Percentiles rank a stretch among this genome's conserved stretches.
These are phyloP conservation scores for Beris morrisii DNA, from an alignment of 2,888 invertebrate genomes.

Conservation along the genomic window DNA sequence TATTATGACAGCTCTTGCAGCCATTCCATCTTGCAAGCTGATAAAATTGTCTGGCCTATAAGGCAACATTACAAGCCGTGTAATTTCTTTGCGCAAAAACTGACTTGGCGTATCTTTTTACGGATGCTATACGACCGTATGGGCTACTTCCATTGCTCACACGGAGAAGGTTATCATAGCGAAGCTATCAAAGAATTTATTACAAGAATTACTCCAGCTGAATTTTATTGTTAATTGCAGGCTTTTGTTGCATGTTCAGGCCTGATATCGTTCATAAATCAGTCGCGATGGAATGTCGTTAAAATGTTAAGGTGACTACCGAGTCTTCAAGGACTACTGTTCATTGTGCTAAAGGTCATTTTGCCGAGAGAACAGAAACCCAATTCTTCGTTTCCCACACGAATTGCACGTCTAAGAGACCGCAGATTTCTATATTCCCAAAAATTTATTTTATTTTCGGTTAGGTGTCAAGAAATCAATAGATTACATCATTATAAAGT, in stretches of 20 bases:
- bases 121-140: too few relatives aligned
- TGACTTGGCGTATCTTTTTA: too few relatives aligned
- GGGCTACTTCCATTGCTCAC: too few relatives aligned
- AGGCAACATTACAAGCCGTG: conserved; percentile 2
- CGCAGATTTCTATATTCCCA: too few relatives aligned
- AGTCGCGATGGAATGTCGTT: conserved; percentile 14
- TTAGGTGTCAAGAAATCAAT: conserved; percentile 25
- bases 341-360: conserved; percentile 18
- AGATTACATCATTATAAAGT: conserved; percentile 17
- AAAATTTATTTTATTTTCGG: too few relatives aligned
- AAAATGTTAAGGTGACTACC: conserved; percentile 31
- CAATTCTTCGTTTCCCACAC: background rate
- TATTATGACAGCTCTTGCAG: conserved; percentile 18
- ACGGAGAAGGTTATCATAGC: conserved; percentile 25
- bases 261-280: conserved; percentile 13
- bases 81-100: background rate
- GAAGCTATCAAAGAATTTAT: conserved; percentile 29
- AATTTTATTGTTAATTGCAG: conserved; percentile 26
- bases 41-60: conserved; percentile 16
- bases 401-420: background rate
- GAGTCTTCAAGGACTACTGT: conserved; percentile 29
- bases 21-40: conserved; percentile 14
- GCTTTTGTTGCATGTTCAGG: conserved; percentile 10
- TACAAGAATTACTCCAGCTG: conserved; percentile 9
- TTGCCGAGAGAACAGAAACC: conserved; percentile 2